These are phyloP conservation scores for Falco punctatus DNA, from an alignment of 2,113 vertebrate species.

Conservation along the genomic window DNA sequence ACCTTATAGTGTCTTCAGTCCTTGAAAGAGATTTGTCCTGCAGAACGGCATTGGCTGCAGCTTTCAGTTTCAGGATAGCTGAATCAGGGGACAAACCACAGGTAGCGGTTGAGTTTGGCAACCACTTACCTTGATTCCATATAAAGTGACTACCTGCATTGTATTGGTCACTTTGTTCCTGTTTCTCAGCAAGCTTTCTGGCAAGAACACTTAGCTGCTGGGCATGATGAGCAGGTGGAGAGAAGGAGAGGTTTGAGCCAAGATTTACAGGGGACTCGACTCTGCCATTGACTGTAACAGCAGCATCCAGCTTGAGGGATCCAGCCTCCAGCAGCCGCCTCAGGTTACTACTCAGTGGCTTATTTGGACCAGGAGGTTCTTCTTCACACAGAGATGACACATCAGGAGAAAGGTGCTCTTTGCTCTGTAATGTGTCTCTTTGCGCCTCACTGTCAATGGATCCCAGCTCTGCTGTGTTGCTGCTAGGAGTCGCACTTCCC, in stretches of 20 bases:
- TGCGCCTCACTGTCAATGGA: constrained; percentile 81
- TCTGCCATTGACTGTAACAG: constrained; percentile 79
- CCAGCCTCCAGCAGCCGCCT: constrained; percentile 93
- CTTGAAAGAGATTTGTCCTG: constrained; percentile 91
- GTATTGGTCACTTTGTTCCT: constrained; percentile 83
- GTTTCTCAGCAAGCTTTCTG: constrained; percentile 91
- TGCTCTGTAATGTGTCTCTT: constrained; percentile 79
- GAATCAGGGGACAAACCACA: constrained; percentile 94
- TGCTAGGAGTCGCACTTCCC: constrained; percentile 92
- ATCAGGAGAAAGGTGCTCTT: constrained; percentile 90
- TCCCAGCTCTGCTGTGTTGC: constrained; percentile 87
- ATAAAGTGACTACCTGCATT: constrained; percentile 84
- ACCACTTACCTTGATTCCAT: constrained; percentile 96
- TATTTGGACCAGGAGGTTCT: constrained; percentile 84
- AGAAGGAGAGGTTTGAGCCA: constrained; percentile 85
- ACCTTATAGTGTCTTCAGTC: constrained; percentile 89
- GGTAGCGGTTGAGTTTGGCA: constrained; percentile 83
- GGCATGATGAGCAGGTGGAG: constrained; percentile 92
- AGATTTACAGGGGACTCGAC: constrained; percentile 84
- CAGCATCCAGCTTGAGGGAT: constrained; percentile 87
- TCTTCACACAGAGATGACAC: constrained; percentile 90
- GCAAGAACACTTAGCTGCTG: constrained; percentile 96
- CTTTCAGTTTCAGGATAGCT: constrained; percentile 97
- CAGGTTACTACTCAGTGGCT: constrained; percentile 95
- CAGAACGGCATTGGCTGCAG: constrained; percentile 94